Conservation (phyloP, 2,888 invertebrate species). For the Nomada flava region DNA sequence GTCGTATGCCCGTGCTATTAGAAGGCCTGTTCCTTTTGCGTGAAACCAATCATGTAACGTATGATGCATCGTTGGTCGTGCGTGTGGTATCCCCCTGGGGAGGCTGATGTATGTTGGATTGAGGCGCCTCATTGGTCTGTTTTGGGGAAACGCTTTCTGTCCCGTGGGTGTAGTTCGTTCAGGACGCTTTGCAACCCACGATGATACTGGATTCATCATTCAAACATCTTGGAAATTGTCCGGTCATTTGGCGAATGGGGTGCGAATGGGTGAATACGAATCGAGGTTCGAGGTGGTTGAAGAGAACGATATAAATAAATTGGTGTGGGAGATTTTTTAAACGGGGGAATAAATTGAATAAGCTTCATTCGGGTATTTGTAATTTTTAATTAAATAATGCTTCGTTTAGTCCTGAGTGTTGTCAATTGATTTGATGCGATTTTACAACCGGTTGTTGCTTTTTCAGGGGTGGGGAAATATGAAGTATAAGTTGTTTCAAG, state of each 20-base stretch:
- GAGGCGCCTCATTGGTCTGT: conserved; percentile 71
- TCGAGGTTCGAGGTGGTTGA: conserved; percentile 10
- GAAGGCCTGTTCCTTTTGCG: conserved; percentile 62
- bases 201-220: conserved; percentile 76
- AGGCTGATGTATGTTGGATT: conserved; percentile 61
- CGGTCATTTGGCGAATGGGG: conserved; percentile 18
- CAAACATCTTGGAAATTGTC: conserved; percentile 70
- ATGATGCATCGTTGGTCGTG: conserved; percentile 63
- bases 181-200: conserved; percentile 61
- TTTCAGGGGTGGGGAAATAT: no score
- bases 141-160: conserved; percentile 73
- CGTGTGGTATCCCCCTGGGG: neutral
- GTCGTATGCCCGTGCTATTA: conserved; percentile 68
- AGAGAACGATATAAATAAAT: neutral
- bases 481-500: no score
- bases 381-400: no score
- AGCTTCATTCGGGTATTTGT: no score
- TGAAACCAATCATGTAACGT: conserved; percentile 70
- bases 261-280: conserved; percentile 2
- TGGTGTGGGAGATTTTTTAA: no score
- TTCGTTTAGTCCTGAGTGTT: no score
- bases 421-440: no score
- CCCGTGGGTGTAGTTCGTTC: conserved; percentile 75
- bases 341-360: no score
- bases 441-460: no score